These are phyloP conservation scores for Chloroceryle aenea DNA, from an alignment of 2,113 vertebrate species.

Conservation along the genomic window DNA sequence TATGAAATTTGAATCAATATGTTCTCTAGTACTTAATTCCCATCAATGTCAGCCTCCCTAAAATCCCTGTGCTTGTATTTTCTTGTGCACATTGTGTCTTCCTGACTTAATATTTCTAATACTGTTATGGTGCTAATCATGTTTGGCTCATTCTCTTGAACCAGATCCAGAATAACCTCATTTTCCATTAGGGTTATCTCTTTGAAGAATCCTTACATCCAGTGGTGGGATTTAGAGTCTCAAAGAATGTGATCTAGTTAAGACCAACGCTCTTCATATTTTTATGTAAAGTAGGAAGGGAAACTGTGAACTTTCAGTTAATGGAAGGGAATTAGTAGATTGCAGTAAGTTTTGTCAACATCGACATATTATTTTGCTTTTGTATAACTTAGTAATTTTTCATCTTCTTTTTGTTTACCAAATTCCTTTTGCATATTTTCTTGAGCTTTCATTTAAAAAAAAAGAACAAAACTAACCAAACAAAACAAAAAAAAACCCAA, in stretches of 20 bases:
- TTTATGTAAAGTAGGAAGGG: not conserved
- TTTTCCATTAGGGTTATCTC: not conserved
- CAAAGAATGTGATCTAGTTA: not conserved
- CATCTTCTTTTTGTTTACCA: not conserved
- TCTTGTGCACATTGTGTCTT: conserved; percentile 20
- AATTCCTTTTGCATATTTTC: not conserved
- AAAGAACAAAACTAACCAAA: too few species aligned
- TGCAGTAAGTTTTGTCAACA: not conserved
- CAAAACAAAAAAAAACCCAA: too few species aligned
- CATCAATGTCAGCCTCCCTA: conserved; percentile 40
- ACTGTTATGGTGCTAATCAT: conserved; percentile 32
- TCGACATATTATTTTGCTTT: not conserved
- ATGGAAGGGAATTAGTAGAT: not conserved
- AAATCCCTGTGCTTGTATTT: conserved; percentile 56
- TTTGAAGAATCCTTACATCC: not conserved
- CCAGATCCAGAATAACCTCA: conserved; percentile 40
- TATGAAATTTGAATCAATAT: conserved; percentile 7
- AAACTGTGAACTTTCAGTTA: not conserved
- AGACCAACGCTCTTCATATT: not conserved
- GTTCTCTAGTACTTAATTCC: not conserved
- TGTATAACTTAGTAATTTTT: not conserved
- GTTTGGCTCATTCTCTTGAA: conserved; percentile 36
- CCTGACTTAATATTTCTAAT: conserved; percentile 50
- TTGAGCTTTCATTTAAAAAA: not conserved
- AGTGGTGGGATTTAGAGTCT: not conserved